These are phyloP conservation scores for Metopolophium dirhodum DNA, from an alignment of 1,140 invertebrate genomes.

Conservation along the genomic window DNA sequence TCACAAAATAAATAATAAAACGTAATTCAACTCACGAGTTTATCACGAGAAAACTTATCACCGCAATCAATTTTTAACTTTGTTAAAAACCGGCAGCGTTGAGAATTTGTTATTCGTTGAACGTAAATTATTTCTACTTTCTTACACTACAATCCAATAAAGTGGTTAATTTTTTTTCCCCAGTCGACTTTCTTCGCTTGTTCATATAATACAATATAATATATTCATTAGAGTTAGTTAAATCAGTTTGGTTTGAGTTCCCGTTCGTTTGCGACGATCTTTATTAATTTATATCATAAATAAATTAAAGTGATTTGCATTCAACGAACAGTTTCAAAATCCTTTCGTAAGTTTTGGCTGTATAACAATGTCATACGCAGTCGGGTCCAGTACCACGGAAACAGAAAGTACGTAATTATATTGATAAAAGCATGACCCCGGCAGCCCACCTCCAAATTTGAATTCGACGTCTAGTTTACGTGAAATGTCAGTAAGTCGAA, in stretches of 20 bases:
- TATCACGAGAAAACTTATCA: neutral
- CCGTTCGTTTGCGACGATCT: neutral
- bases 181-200: neutral
- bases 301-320: constrained; percentile 17
- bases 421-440: neutral
- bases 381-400: neutral
- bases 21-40: neutral
- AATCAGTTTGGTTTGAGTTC: constrained; percentile 10
- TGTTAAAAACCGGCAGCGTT: neutral
- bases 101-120: constrained; percentile 3
- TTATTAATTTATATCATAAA: constrained; percentile 13
- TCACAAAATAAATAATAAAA: neutral
- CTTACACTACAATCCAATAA: neutral
- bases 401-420: neutral
- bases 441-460: neutral
- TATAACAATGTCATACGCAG: neutral
- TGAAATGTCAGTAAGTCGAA: too few relatives aligned
- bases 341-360: neutral
- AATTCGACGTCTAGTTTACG: neutral
- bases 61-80: constrained; percentile 5
- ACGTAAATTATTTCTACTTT: neutral
- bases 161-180: neutral
- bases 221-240: constrained; percentile 3
- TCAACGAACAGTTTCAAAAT: neutral
- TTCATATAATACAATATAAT: constrained; percentile 11